Percentiles rank a stretch among this genome's conserved stretches.
Evolutionary conservation across 1,140 invertebrate species (phyloP).

Genomic region (Triops cancriformis): DNA sequence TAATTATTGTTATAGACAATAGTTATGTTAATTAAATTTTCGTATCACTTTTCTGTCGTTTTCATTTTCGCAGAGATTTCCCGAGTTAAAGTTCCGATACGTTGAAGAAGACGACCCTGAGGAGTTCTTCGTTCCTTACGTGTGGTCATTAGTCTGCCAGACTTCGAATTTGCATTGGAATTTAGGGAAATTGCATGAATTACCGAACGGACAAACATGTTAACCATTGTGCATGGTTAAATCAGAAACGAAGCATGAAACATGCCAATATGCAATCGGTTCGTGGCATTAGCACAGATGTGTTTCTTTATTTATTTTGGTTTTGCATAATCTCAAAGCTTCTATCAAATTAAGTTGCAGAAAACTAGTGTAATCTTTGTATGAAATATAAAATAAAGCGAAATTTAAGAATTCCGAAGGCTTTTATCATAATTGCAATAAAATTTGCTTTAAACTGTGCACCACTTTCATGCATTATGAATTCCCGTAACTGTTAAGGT

Average conservation of each 20-base stretch:
- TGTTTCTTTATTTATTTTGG: neutral
- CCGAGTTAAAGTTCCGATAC: conserved; percentile 96
- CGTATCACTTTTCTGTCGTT: conserved; percentile 22
- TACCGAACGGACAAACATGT: neutral
- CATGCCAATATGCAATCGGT: neutral
- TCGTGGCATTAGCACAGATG: neutral
- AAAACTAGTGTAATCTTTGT: neutral
- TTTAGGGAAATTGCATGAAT: conserved; percentile 36
- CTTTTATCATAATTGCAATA: too few relatives aligned
- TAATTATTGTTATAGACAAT: too few relatives aligned
- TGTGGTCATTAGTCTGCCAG: conserved; percentile 84
- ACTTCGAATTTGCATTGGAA: conserved; percentile 73
- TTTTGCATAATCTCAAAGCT: neutral
- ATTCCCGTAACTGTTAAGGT: too few relatives aligned
- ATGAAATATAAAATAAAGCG: neutral
- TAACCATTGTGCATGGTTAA: neutral
- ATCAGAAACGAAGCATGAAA: neutral
- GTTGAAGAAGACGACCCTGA: conserved; percentile 98
- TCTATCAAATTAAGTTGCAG: neutral
- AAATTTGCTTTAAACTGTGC: too few relatives aligned
- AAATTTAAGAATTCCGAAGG: too few relatives aligned
- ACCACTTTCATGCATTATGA: too few relatives aligned
- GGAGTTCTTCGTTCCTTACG: conserved; percentile 98
- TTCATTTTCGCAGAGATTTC: conserved; percentile 80
- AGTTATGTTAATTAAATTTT: conserved; percentile 24